Percentiles rank a stretch among this genome's conserved stretches.
These are phyloP conservation scores for Prochilodus magdalenae DNA, from an alignment of 2,113 vertebrate genomes.

Conservation along the genomic window DNA sequence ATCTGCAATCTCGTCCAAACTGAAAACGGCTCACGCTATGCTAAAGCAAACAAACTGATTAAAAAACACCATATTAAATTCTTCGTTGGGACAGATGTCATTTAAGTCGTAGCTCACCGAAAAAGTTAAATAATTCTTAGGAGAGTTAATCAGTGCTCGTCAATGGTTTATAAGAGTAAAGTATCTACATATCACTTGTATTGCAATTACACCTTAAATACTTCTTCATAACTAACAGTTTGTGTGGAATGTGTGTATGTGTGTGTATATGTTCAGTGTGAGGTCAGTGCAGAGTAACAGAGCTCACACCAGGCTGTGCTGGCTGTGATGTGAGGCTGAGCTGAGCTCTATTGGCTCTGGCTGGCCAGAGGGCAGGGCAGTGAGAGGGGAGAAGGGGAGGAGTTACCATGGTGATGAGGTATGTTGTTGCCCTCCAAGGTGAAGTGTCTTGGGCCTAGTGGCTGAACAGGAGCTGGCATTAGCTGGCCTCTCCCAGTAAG, in stretches of 20 bases:
- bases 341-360: conserved; percentile 8
- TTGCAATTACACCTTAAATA: neutral
- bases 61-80: neutral
- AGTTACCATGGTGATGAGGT: conserved; percentile 73
- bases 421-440: conserved; percentile 72
- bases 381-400: conserved; percentile 58
- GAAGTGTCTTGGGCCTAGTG: conserved; percentile 71
- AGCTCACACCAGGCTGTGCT: neutral
- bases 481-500: conserved; percentile 71
- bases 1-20: conserved; percentile 3
- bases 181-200: neutral
- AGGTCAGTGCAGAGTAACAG: neutral
- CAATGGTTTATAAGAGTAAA: neutral
- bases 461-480: conserved; percentile 71
- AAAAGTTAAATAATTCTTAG: neutral
- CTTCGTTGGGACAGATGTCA: neutral
- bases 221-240: neutral
- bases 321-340: too few species aligned
- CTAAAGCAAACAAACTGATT: neutral
- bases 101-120: neutral
- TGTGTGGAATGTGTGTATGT: conserved; percentile 9
- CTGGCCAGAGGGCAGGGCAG: conserved; percentile 4
- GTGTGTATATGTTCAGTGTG: neutral
- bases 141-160: neutral
- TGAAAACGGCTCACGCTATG: neutral